Percentiles rank a stretch among this genome's conserved stretches.
Conservation (phyloP, 2,797 vertebrate species). For the Nannoperca australis region DNA sequence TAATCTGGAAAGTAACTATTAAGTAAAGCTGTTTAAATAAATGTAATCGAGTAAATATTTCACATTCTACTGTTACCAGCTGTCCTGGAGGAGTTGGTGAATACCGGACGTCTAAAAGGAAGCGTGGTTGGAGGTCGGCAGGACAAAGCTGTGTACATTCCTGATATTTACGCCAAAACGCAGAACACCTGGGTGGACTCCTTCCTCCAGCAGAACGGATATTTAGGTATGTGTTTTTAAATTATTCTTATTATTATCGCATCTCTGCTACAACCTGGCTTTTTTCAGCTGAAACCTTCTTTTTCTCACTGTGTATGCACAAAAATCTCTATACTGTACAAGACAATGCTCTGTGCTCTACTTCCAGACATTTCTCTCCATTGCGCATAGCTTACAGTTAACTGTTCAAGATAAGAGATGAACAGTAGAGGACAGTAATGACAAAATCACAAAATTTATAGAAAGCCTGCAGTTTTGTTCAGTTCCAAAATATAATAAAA, state of each 20-base stretch:
- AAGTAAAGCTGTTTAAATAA: background rate
- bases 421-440: background rate
- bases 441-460: background rate
- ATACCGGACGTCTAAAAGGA: constrained; percentile 90
- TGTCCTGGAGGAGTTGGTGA: constrained; percentile 93
- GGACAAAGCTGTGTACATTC: constrained; percentile 95
- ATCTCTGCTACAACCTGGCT: background rate
- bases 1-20: background rate
- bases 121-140: constrained; percentile 93
- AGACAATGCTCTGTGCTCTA: background rate
- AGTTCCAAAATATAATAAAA: background rate
- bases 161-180: constrained; percentile 95
- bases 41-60: background rate
- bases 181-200: constrained; percentile 97
- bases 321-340: background rate
- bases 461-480: background rate
- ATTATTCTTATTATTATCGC: background rate
- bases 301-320: background rate
- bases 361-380: background rate
- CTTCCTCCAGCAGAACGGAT: constrained; percentile 96
- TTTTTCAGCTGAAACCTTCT: background rate
- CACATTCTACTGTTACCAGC: constrained; percentile 74
- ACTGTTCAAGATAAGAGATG: background rate
- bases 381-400: background rate
- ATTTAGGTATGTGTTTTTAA: constrained; percentile 87